phyloP scores from a whole-genome alignment of 2,888 invertebrate species.

The Tetragnatha montana region DNA sequence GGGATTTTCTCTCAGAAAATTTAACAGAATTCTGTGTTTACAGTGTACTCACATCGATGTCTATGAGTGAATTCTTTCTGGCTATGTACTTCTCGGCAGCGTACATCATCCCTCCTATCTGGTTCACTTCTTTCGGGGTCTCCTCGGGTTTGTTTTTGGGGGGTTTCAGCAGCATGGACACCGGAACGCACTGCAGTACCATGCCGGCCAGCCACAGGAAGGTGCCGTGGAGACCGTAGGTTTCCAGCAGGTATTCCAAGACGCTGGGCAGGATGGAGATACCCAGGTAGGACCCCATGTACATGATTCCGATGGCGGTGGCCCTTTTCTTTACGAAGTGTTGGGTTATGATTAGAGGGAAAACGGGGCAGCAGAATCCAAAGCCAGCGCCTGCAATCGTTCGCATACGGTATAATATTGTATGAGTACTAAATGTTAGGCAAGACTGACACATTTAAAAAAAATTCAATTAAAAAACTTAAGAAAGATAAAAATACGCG shows the following conservation, averaged over 20 bases:
- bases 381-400: conserved; percentile 31
- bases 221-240: conserved; percentile 33
- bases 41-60: background rate
- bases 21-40: too few species aligned
- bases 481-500: too few species aligned
- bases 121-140: background rate
- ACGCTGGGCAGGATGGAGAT: conserved; percentile 27
- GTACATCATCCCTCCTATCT: background rate
- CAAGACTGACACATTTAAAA: too few species aligned
- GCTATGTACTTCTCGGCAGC: background rate
- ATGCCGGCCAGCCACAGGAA: conserved; percentile 29
- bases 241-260: background rate
- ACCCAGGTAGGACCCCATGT: conserved; percentile 31
- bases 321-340: conserved; percentile 27
- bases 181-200: conserved; percentile 22
- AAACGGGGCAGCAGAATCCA: conserved; percentile 14
- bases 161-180: conserved; percentile 19
- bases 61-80: background rate
- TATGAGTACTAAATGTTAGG: too few species aligned
- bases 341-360: conserved; percentile 21
- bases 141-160: background rate
- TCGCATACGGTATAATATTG: too few species aligned
- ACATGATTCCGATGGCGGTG: conserved; percentile 19
- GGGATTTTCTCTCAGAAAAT: too few species aligned
- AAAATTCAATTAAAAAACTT: too few species aligned